Conservation (phyloP, 2,797 vertebrate species). For the Anguilla megastoma region DNA sequence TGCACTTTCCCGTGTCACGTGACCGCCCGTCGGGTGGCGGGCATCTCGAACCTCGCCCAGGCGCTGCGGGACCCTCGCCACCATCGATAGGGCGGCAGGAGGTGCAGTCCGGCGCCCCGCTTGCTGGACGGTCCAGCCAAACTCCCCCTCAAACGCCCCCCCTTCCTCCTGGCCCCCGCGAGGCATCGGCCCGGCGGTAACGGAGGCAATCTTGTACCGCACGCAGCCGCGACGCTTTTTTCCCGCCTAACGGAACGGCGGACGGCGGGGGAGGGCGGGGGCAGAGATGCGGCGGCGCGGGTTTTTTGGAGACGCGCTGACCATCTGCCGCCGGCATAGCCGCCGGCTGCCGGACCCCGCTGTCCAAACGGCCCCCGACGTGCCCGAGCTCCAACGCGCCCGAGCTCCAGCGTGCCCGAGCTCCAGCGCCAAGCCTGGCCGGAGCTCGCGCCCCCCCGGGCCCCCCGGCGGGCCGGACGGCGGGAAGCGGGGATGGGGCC, state of each 20-base stretch:
- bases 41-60: constrained; percentile 61
- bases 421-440: background rate
- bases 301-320: constrained; percentile 12
- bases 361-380: background rate
- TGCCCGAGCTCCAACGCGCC: background rate
- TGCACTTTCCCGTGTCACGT: constrained; percentile 44
- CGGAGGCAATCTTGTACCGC: background rate
- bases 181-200: background rate
- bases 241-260: background rate
- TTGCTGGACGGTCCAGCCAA: background rate
- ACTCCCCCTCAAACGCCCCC: background rate
- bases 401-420: background rate
- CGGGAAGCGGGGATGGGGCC: background rate
- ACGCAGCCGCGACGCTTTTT: background rate
- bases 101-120: background rate
- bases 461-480: background rate
- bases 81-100: constrained; percentile 58
- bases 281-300: background rate
- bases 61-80: constrained; percentile 51
- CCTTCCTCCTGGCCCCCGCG: background rate
- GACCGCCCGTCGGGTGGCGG: constrained; percentile 54
- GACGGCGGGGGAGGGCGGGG: background rate
- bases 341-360: background rate
- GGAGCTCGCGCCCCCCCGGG: background rate
- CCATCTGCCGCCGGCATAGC: constrained; percentile 4